Percentiles rank a stretch among this genome's conserved stretches.
These are phyloP conservation scores for Sceloporus undulatus DNA, from an alignment of 2,113 vertebrate species.

Conservation along the genomic window DNA sequence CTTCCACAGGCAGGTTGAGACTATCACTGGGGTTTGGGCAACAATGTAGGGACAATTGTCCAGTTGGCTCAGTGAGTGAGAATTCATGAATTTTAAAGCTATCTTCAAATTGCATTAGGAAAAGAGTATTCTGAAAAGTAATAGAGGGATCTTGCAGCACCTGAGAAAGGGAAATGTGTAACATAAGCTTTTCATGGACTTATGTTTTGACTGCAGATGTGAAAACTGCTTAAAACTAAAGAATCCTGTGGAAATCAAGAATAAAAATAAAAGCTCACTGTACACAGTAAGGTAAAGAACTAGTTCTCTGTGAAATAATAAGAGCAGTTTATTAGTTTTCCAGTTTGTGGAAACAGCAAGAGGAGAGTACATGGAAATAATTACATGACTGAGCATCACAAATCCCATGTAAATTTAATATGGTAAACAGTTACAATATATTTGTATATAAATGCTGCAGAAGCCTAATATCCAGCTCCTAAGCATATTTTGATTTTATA, in stretches of 20 bases:
- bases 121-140: neutral
- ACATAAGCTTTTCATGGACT: neutral
- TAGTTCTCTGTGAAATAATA: neutral
- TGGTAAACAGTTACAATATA: neutral
- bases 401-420: slow-evolving; percentile 15
- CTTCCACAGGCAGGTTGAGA: too few relatives aligned
- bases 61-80: too few relatives aligned
- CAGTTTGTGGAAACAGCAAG: neutral
- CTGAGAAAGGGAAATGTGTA: too few relatives aligned
- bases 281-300: neutral
- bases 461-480: neutral
- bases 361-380: neutral
- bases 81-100: slow-evolving; percentile 1
- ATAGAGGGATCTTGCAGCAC: too few relatives aligned
- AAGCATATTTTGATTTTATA: slow-evolving; percentile 5
- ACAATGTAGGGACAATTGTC: too few relatives aligned
- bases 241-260: neutral
- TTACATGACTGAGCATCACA: neutral
- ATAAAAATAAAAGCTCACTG: too few relatives aligned
- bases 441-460: neutral
- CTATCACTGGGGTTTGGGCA: too few relatives aligned
- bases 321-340: neutral
- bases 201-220: neutral
- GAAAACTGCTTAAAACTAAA: neutral
- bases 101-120: neutral